Evolutionary conservation across 64 coral and sea anemone genomes (phyloP).

Genomic region (Porites lutea): DNA sequence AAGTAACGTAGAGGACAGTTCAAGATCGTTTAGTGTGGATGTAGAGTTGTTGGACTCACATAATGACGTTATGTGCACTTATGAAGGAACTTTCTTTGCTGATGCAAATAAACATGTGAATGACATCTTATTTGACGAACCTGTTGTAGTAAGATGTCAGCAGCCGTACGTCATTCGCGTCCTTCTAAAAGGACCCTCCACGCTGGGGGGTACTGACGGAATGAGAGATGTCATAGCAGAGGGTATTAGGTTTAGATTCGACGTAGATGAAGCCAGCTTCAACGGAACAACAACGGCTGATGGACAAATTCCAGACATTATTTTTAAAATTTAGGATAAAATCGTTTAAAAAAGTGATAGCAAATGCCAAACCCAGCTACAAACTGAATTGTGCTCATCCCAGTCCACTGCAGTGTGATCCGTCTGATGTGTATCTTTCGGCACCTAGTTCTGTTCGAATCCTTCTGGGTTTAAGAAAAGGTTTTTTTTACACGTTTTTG

Average conservation of each 20-base stretch:
- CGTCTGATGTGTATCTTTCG: too few relatives aligned
- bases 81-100: constrained; percentile 71
- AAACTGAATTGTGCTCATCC: too few relatives aligned
- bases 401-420: too few relatives aligned
- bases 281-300: constrained; percentile 93
- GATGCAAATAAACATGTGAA: constrained; percentile 54
- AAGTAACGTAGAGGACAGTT: constrained; percentile 52
- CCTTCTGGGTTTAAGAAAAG: too few relatives aligned
- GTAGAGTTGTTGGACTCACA: constrained; percentile 89
- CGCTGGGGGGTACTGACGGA: constrained; percentile 80
- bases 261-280: constrained; percentile 93
- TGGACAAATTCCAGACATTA: constrained; percentile 92
- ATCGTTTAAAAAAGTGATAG: background rate
- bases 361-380: too few relatives aligned
- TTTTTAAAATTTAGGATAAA: constrained; percentile 71
- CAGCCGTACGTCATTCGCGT: constrained; percentile 82
- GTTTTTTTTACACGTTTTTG: too few relatives aligned
- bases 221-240: constrained; percentile 79
- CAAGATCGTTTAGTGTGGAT: constrained; percentile 70
- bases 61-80: constrained; percentile 83
- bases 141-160: constrained; percentile 63
- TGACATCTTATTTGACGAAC: constrained; percentile 91
- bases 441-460: too few relatives aligned
- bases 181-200: constrained; percentile 78
- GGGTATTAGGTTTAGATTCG: constrained; percentile 82